Conservation (phyloP, 2,797 vertebrate species). For the Poecile montanus region DNA sequence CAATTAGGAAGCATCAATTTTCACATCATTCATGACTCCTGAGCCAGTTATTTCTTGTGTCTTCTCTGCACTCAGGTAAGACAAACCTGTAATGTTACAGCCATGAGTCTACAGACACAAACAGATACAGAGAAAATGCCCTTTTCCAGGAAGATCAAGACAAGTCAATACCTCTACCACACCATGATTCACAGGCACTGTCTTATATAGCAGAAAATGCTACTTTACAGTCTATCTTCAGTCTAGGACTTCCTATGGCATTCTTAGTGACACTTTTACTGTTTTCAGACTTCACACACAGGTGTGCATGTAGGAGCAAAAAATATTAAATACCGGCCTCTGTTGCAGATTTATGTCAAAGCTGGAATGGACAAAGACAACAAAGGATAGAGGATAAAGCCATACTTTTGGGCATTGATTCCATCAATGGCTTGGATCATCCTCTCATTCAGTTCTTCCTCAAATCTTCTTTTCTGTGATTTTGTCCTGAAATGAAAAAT, state of each 20-base stretch:
- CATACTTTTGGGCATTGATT: slow-evolving; percentile 94
- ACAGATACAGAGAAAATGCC: background rate
- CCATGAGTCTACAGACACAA: background rate
- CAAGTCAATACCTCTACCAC: background rate
- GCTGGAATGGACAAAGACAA: background rate
- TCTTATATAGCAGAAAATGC: background rate
- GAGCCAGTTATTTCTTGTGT: background rate
- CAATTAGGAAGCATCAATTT: background rate
- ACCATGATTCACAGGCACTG: background rate
- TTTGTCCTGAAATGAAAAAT: slow-evolving; percentile 83
- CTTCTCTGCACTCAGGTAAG: background rate
- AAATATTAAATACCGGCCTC: background rate
- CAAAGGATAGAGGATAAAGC: background rate
- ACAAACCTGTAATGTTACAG: background rate
- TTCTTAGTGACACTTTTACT: background rate
- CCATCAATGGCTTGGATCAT: slow-evolving; percentile 96
- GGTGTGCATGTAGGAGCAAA: background rate
- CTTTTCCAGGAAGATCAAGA: background rate
- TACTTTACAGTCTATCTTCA: background rate
- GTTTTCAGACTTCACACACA: background rate
- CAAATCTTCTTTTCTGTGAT: slow-evolving; percentile 94
- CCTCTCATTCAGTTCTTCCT: slow-evolving; percentile 92
- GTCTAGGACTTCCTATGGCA: background rate
- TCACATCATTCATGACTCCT: background rate
- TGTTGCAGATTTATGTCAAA: background rate